A percentile compares a stretch with the other conserved stretches of the same genome.
phyloP scores from a whole-genome alignment of 2,888 invertebrate species.

The Amitus sp. region DNA sequence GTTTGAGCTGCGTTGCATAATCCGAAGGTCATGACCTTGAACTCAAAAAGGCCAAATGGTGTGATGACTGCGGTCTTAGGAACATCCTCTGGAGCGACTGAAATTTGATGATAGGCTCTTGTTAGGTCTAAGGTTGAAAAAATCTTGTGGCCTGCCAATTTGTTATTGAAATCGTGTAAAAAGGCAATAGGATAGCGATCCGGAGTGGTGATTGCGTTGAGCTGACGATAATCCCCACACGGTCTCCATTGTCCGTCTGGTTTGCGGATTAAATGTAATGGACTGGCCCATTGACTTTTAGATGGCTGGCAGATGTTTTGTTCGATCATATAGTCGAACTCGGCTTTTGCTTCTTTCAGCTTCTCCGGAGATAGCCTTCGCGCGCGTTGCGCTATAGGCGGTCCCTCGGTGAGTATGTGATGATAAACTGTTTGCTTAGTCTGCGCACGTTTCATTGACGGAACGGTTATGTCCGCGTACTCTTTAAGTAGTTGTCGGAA shows the following conservation, averaged over 20 bases:
- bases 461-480: too few species aligned
- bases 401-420: too few species aligned
- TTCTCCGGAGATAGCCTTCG: too few species aligned
- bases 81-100: conserved; percentile 47
- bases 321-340: too few species aligned
- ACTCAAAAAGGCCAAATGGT: conserved; percentile 52
- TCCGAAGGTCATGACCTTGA: conserved; percentile 47
- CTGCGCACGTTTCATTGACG: too few species aligned
- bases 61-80: conserved; percentile 51
- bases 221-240: conserved; percentile 51
- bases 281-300: too few species aligned
- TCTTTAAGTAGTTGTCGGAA: too few species aligned
- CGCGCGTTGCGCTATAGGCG: too few species aligned
- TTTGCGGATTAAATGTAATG: conserved; percentile 53
- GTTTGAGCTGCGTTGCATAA: conserved; percentile 51
- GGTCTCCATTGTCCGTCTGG: conserved; percentile 40
- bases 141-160: conserved; percentile 38
- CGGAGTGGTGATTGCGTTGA: conserved; percentile 43
- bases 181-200: conserved; percentile 52
- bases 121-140: conserved; percentile 46
- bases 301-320: too few species aligned
- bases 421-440: too few species aligned
- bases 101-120: conserved; percentile 51
- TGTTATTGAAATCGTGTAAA: conserved; percentile 46
- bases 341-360: too few species aligned